These are phyloP conservation scores for Camponotus fellah DNA, from an alignment of 2,888 invertebrate species.

Conservation along the genomic window DNA sequence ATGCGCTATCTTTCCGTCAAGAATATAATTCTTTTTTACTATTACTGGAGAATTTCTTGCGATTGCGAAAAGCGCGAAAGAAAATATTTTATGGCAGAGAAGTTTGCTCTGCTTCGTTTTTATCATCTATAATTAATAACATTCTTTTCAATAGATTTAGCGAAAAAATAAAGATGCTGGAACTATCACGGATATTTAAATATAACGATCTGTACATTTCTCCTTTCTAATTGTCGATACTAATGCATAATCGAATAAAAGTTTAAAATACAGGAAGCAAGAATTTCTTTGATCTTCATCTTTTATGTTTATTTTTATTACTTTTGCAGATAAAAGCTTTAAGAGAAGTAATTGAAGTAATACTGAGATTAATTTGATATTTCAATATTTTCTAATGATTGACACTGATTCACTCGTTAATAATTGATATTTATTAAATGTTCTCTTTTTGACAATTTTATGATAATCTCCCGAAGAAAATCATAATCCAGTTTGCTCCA, in stretches of 20 bases:
- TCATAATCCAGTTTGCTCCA: not conserved
- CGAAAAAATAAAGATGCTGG: not conserved
- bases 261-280: not conserved
- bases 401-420: not conserved
- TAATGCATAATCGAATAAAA: not conserved
- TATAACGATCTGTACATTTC: not conserved
- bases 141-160: not conserved
- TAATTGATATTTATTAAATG: not conserved
- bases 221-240: not conserved
- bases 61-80: not conserved
- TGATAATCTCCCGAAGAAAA: not conserved
- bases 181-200: not conserved
- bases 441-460: not conserved
- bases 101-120: not conserved
- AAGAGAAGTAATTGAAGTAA: not conserved
- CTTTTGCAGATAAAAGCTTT: not conserved
- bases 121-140: not conserved
- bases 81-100: not conserved
- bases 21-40: constrained; percentile 9
- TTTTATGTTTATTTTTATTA: not conserved
- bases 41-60: not conserved
- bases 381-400: not conserved
- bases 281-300: not conserved
- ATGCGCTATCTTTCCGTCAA: not conserved
- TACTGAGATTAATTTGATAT: not conserved